Percentiles rank a stretch among this genome's conserved stretches.
These are phyloP conservation scores for Lycocerus yunnanus DNA, from an alignment of 2,888 invertebrate genomes.

Conservation along the genomic window DNA sequence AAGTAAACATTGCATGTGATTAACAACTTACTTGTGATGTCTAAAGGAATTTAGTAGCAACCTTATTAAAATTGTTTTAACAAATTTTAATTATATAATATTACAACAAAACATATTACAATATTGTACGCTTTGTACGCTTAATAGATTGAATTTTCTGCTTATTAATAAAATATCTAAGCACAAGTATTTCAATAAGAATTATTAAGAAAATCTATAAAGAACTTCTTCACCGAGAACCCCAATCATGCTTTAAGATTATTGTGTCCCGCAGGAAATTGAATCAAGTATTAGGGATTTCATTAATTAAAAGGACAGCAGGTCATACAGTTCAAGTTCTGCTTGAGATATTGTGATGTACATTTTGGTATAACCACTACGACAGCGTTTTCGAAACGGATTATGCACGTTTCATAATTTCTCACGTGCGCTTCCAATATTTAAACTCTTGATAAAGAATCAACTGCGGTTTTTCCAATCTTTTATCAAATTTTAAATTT, in stretches of 20 bases:
- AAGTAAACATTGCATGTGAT: constrained; percentile 13
- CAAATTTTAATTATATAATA: neutral
- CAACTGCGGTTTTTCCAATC: neutral
- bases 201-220: neutral
- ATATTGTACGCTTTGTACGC: neutral
- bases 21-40: constrained; percentile 14
- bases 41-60: neutral
- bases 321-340: neutral
- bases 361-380: neutral
- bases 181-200: neutral
- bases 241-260: neutral
- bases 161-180: neutral
- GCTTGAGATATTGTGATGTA: neutral
- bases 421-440: neutral
- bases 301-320: neutral
- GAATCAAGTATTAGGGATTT: neutral
- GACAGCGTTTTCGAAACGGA: too few species aligned
- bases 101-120: neutral
- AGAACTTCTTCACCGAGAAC: neutral
- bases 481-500: neutral
- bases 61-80: neutral
- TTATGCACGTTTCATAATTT: neutral
- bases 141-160: neutral
- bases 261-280: neutral
- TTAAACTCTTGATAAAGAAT: neutral